Evolutionary conservation across 2,888 invertebrate species (phyloP).

Genomic region (Athripsodes cinereus): DNA sequence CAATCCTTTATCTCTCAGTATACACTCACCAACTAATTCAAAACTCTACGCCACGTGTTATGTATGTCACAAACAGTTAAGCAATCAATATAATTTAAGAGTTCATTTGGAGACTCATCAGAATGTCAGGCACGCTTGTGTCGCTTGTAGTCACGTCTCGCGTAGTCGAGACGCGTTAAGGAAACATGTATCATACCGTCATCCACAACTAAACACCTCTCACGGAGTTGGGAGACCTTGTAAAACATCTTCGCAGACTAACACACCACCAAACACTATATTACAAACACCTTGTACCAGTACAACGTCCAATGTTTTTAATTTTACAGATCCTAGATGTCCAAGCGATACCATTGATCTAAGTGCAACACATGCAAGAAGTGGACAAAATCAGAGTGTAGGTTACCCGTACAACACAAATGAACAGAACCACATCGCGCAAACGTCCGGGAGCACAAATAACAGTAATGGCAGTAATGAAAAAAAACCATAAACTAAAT

Average conservation of each 20-base stretch:
- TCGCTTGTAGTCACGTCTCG: conserved; percentile 81
- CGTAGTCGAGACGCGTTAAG: conserved; percentile 80
- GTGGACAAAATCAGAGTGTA: conserved; percentile 1
- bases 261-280: conserved; percentile 15
- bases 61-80: conserved; percentile 80
- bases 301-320: conserved; percentile 21
- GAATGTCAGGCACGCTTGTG: conserved; percentile 80
- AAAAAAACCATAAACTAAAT: not conserved
- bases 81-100: conserved; percentile 84
- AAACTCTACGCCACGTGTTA: conserved; percentile 56
- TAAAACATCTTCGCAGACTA: conserved; percentile 19
- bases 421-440: conserved; percentile 6
- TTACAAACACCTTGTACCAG: conserved; percentile 20
- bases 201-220: conserved; percentile 44
- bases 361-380: conserved; percentile 11
- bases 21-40: conserved; percentile 21
- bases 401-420: not conserved
- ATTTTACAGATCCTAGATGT: conserved; percentile 14
- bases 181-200: conserved; percentile 84
- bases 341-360: conserved; percentile 17
- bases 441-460: conserved; percentile 1
- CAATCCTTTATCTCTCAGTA: conserved; percentile 20
- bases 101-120: conserved; percentile 90
- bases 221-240: conserved; percentile 26
- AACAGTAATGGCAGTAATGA: not conserved